These are phyloP conservation scores for Salarias fasciatus DNA, from an alignment of 2,797 vertebrate genomes.

Conservation along the genomic window DNA sequence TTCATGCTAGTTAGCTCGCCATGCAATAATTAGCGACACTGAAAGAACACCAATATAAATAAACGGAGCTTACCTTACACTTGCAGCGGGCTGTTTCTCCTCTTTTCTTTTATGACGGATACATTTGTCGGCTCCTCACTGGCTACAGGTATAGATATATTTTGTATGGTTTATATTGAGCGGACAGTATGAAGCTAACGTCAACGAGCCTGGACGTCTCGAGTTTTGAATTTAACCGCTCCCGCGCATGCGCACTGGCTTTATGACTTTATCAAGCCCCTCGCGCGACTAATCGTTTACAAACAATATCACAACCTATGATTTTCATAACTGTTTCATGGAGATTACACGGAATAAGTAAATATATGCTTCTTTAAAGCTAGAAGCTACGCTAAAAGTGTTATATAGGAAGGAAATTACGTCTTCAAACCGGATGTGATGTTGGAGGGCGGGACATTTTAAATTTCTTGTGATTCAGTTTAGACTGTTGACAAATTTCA, in stretches of 20 bases:
- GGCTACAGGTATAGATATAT: no score
- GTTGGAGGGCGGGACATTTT: slow-evolving; percentile 51
- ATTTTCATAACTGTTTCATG: no score
- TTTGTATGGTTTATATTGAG: no score
- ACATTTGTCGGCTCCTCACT: no score
- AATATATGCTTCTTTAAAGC: no score
- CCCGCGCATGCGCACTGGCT: slow-evolving; percentile 65
- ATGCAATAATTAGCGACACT: no score
- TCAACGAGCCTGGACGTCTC: slow-evolving; percentile 42
- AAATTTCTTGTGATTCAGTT: slow-evolving; percentile 27
- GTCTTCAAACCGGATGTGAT: slow-evolving; percentile 26
- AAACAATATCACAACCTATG: no score
- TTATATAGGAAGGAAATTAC: slow-evolving; percentile 23
- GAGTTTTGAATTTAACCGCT: slow-evolving; percentile 82
- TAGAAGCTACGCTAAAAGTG: no score
- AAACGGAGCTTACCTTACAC: slow-evolving; percentile 41
- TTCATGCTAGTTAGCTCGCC: no score
- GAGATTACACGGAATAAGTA: neutral
- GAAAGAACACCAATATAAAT: no score
- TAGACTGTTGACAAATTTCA: slow-evolving; percentile 24
- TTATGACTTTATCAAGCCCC: rapidly evolving
- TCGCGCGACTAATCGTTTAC: neutral
- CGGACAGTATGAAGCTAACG: slow-evolving; percentile 18
- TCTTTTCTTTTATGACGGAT: neutral
- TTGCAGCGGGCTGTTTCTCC: neutral